Conservation (phyloP, 2,888 invertebrate genomes). For the Venustoraphidia nigricollis region DNA sequence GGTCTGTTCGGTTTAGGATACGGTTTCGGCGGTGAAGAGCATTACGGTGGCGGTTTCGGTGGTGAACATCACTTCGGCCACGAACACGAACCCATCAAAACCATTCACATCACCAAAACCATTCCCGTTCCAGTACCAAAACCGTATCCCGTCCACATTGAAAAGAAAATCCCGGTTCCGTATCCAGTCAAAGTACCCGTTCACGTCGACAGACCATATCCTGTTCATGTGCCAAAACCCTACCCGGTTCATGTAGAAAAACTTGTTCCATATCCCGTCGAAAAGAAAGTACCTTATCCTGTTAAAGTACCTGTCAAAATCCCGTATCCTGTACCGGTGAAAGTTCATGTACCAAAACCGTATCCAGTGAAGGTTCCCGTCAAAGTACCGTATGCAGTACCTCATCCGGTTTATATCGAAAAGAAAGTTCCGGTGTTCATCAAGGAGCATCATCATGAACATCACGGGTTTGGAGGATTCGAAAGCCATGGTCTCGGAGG, state of each 20-base stretch:
- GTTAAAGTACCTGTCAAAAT: too few relatives aligned
- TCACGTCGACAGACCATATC: slow-evolving; percentile 22
- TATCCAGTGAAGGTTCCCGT: slow-evolving; percentile 1
- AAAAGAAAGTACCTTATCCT: slow-evolving; percentile 21
- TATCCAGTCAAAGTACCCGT: slow-evolving; percentile 16
- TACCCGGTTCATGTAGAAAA: slow-evolving; percentile 30
- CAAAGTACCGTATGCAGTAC: too few relatives aligned
- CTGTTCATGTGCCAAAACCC: slow-evolving; percentile 32
- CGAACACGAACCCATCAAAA: slow-evolving; percentile 20
- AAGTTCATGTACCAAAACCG: slow-evolving; percentile 15
- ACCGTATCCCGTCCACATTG: slow-evolving; percentile 36
- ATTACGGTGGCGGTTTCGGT: too few relatives aligned
- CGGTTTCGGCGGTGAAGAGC: too few relatives aligned
- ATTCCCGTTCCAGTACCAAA: slow-evolving; percentile 50
- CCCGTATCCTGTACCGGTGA: slow-evolving; percentile 19
- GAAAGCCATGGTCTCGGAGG: too few relatives aligned
- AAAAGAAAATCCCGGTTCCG: too few relatives aligned
- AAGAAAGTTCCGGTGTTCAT: too few relatives aligned
- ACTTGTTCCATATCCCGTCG: slow-evolving; percentile 32
- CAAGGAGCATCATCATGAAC: too few relatives aligned
- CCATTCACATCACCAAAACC: slow-evolving; percentile 50
- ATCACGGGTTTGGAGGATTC: too few relatives aligned
- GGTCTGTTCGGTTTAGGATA: too few relatives aligned
- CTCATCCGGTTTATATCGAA: too few relatives aligned
- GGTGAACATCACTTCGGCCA: too few relatives aligned